Percentiles rank a stretch among this genome's conserved stretches.
Conservation (phyloP, 2,888 invertebrate species). For the Ormia ochracea region DNA sequence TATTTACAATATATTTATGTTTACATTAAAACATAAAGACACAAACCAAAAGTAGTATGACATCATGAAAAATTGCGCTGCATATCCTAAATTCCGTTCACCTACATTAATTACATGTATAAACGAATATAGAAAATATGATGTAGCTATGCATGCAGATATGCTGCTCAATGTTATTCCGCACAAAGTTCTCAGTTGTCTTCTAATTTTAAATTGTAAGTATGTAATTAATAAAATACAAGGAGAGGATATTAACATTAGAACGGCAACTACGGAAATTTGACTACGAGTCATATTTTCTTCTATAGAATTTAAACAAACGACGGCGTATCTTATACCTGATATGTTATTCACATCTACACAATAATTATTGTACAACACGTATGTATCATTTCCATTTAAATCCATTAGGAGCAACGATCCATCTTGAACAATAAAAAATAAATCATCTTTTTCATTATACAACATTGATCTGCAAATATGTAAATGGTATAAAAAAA, state of each 20-base stretch:
- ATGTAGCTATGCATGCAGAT: constrained; percentile 73
- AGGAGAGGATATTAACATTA: constrained; percentile 75
- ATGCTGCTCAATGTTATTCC: constrained; percentile 74
- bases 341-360: constrained; percentile 72
- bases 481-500: neutral
- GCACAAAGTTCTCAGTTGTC: constrained; percentile 72
- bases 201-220: constrained; percentile 70
- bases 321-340: constrained; percentile 72
- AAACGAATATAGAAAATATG: constrained; percentile 72
- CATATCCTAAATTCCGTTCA: constrained; percentile 70
- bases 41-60: constrained; percentile 75
- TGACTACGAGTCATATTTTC: constrained; percentile 69
- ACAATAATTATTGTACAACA: constrained; percentile 72
- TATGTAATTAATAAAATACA: constrained; percentile 72
- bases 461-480: constrained; percentile 68
- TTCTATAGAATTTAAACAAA: constrained; percentile 72
- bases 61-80: constrained; percentile 74
- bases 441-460: constrained; percentile 68
- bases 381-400: constrained; percentile 70
- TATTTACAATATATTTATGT: constrained; percentile 74
- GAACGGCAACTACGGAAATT: constrained; percentile 70
- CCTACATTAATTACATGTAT: constrained; percentile 72
- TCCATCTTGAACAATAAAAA: constrained; percentile 75
- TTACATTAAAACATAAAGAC: constrained; percentile 73
- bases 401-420: constrained; percentile 72